phyloP scores from a whole-genome alignment of 2,888 invertebrate species.

The Rhynchonema sp. region DNA sequence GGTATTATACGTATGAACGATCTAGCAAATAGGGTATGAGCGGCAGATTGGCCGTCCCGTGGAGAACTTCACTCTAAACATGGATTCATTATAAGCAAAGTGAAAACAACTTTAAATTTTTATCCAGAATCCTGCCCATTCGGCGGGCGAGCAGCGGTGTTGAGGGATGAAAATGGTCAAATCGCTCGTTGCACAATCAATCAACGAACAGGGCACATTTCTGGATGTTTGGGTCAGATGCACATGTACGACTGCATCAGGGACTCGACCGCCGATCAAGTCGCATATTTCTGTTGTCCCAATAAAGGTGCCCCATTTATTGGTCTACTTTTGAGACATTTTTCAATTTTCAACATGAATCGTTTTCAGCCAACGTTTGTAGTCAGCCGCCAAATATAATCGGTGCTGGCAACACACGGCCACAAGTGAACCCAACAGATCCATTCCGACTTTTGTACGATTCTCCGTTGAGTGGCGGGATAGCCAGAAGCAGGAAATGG shows the following conservation, averaged over 20 bases:
- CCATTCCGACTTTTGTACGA: too few species aligned
- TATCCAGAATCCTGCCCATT: background rate
- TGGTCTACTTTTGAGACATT: background rate
- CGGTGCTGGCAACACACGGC: too few species aligned
- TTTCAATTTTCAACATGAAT: background rate
- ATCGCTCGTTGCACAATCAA: background rate
- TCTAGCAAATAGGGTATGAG: too few species aligned
- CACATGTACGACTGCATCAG: conserved; percentile 5
- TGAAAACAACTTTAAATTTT: background rate
- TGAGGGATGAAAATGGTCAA: background rate
- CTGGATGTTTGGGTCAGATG: conserved; percentile 2
- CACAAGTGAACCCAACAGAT: too few species aligned
- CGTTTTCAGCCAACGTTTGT: background rate
- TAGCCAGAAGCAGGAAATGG: too few species aligned
- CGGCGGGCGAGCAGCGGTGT: background rate
- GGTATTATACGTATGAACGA: too few species aligned
- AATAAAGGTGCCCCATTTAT: conserved; percentile 2
- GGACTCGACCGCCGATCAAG: background rate
- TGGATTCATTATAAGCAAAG: background rate
- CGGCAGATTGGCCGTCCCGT: too few species aligned
- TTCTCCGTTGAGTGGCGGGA: too few species aligned
- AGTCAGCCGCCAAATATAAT: background rate
- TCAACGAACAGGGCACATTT: background rate
- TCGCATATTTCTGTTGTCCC: background rate
- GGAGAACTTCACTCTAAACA: too few species aligned